Base-by-base conservation (phyloP, 2,888 invertebrate species). In the Himalopsyche anomala region DNA sequence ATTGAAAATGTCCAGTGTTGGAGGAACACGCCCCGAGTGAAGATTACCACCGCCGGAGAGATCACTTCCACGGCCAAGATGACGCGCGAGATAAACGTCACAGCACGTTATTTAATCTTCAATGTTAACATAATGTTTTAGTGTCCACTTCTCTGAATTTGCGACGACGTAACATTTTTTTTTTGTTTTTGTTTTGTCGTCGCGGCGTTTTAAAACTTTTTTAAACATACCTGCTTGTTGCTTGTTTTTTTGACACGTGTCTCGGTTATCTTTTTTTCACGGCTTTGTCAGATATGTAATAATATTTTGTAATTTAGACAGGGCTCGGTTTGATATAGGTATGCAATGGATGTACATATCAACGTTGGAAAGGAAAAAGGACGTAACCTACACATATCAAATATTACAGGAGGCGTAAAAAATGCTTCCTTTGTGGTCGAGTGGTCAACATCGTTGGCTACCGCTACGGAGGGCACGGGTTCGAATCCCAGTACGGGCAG, bases 131-230 rank as follows among this genome's bases (percentile, higher is more conserved):
- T 62, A 62, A 62, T 8, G 19, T 62, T 62, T 62, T 62, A 62
- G 62, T 62, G 62, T 62, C 62, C 28, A 62, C 28, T 62, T 62
- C 62, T 62, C 62, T 62, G 62, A 62, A 62, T 62, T 62, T 62
- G 62, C 62, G 62, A 62, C 28, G 62, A 62, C 62, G 19, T 8
- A 11, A 15, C 5, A 56, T 8, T 17, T 56, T 28, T 56, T 28
- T 28, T 56, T 56, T 56, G n/a, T 56, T 56, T 56, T 56, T 45
- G 40, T 55, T 17, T 55, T 55, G 1, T 56, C 62, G 19, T 62
- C 19, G 19, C 62, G 19, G 62, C 15, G 6, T 62, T 19, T n/a
- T 19, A 62, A 19, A 19, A 19, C 19, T 19, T 28, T 62, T 28
- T 19, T 28, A 4, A 6, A 5, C 9, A 62, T 4, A 19, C 19